Conservation (phyloP, 1,140 invertebrate species). For the Eciton burchellii region DNA sequence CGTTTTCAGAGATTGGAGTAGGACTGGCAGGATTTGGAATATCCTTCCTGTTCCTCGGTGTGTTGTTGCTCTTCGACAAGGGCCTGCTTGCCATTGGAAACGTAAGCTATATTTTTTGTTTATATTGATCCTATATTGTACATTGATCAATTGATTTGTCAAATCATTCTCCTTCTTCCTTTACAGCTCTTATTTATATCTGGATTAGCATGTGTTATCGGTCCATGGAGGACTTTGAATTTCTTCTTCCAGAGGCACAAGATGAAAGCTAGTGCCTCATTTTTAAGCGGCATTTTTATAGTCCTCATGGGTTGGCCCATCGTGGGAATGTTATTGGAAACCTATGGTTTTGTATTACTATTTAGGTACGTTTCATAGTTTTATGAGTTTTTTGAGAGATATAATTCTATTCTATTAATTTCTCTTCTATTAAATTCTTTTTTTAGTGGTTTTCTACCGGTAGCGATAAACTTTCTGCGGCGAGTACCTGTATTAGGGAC, state of each 20-base stretch:
- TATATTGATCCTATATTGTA: not conserved
- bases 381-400: not conserved
- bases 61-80: slow-evolving; percentile 98
- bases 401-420: slow-evolving; percentile 26
- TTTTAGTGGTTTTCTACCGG: slow-evolving; percentile 93
- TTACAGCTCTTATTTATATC: slow-evolving; percentile 96
- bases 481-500: slow-evolving; percentile 92
- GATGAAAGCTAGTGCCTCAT: slow-evolving; percentile 95
- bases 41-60: slow-evolving; percentile 97
- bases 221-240: slow-evolving; percentile 96
- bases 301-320: slow-evolving; percentile 98
- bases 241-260: slow-evolving; percentile 99
- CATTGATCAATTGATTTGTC: not conserved
- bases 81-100: slow-evolving; percentile 99
- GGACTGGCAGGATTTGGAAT: slow-evolving; percentile 98
- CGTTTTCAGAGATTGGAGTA: slow-evolving; percentile 96
- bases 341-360: slow-evolving; percentile 93
- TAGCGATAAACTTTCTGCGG: slow-evolving; percentile 94
- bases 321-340: slow-evolving; percentile 98
- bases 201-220: slow-evolving; percentile 98
- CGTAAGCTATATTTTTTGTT: slow-evolving; percentile 88
- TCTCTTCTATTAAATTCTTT: slow-evolving; percentile 34
- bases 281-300: slow-evolving; percentile 97
- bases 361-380: slow-evolving; percentile 87
- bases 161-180: not conserved